Conservation (phyloP, 1,140 invertebrate species). For the Wasmannia auropunctata region DNA sequence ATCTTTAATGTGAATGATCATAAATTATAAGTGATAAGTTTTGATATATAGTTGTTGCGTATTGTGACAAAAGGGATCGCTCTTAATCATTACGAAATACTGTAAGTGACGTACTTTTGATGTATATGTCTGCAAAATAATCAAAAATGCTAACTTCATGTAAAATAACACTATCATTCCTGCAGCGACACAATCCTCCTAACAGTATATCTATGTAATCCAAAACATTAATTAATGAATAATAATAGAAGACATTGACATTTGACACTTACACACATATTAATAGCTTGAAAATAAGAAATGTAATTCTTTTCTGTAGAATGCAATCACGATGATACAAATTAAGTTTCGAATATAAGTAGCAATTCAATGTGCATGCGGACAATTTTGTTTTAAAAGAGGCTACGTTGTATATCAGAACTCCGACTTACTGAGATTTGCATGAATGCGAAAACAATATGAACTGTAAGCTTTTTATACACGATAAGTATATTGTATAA, state of each 20-base stretch:
- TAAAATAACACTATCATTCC: slow-evolving; percentile 16
- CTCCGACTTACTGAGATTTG: slow-evolving; percentile 19
- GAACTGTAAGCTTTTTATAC: slow-evolving; percentile 46
- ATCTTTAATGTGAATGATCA: slow-evolving; percentile 40
- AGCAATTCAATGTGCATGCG: slow-evolving; percentile 50
- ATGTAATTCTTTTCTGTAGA: background rate
- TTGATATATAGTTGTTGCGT: slow-evolving; percentile 24
- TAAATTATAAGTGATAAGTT: slow-evolving; percentile 47
- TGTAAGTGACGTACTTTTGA: slow-evolving; percentile 19
- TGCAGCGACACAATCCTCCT: slow-evolving; percentile 19
- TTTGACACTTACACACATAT: background rate
- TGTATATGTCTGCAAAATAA: slow-evolving; percentile 53
- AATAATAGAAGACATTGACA: slow-evolving; percentile 6
- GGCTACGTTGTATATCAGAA: slow-evolving; percentile 60
- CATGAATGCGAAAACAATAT: slow-evolving; percentile 36
- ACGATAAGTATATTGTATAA: slow-evolving; percentile 42
- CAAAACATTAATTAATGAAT: slow-evolving; percentile 13
- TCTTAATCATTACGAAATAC: slow-evolving; percentile 31
- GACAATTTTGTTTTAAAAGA: slow-evolving; percentile 62
- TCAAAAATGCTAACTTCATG: slow-evolving; percentile 45
- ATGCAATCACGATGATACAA: background rate
- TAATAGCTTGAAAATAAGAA: slow-evolving; percentile 5
- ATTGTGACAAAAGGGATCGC: slow-evolving; percentile 14
- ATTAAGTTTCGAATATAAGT: slow-evolving; percentile 27
- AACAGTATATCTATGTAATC: slow-evolving; percentile 24